Evolutionary conservation across 2,113 vertebrate species (phyloP), one percentile per base, ranked within the genome.

Genomic region (Plecturocebus donacophilus): DNA sequence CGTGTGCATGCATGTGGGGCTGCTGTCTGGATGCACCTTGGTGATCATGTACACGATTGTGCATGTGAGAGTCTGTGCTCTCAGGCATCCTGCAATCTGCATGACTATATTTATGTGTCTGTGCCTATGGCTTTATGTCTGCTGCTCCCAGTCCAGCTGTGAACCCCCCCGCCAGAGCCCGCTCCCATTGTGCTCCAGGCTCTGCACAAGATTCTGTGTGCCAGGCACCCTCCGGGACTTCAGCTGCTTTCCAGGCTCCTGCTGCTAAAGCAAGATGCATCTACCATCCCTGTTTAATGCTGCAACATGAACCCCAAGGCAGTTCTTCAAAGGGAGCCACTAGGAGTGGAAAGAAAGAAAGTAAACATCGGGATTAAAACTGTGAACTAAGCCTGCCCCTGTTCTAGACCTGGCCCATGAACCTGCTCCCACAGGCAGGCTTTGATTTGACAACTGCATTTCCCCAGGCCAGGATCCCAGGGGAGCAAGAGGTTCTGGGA

Each of bases 321-420:
- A 35, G 66, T 19, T 94, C 82, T 96, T 97, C 95, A 95, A 96
- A 98, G 93, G 56, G 32, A 91, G 49, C 30, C 1, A 54, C 9
- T 40, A 32, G 42, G 47, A 71, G 52, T 32, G 73, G 94, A 47
- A 25, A 80, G 82, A 79, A 32, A 92, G 90, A 75, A 56, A 84
- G 71, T 70, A 81, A 92, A 84, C 80, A 70, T 45, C 49, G 14
- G 70, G 38, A 94, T 92, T 91, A 88, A 90, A 76, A 19, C 54
- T 20, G 70, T 38, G 79, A 76, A 61, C 76, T 40, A 32, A 58
- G 68, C 61, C 58, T 49, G 54, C 45, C 38, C 47, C 86, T 40
- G 79, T 42, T 61, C 54, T 32, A 45, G 86, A 32, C 64, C 8
- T 35, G 54, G 77, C 54, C 11, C 35, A 8, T 21, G 42, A n/a